Evolutionary conservation across 2,888 invertebrate genomes (phyloP), one percentile per base, ranked within the genome.

Genomic region (Parapristionchus giblindavisi): DNA sequence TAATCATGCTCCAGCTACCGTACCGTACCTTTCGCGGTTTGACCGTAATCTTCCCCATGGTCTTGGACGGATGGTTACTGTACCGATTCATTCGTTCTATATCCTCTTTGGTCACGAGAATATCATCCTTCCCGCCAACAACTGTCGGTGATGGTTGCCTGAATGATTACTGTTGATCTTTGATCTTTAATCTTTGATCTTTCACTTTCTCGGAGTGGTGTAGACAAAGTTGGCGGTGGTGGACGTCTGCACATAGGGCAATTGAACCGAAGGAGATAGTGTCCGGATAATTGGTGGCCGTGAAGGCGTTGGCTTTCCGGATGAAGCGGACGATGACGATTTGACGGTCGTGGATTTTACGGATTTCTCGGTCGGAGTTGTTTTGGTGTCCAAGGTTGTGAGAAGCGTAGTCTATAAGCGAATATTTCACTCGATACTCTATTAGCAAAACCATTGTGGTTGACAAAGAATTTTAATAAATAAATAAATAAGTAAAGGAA

Each of bases 91-190:
- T 52, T n/a, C 52, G 34, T 52, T 38, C 38, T 34, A 38, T 36
- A 5, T 68, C 36, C 14, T 68, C 68, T 21, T 52, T 68, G 51
- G 68, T 68, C n/a, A 68, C 38, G 68, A 38, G 68, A 68, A 68
- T 68, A 36, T 34, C 36, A 21, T 34, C 38, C 14, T 34, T 34
- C 24, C 2, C 38, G 51, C 68, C 68, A 5, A 68, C 36, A 24
- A 68, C 32, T 5, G 51, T 68, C 14, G 68, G 52, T 3, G 68
- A 52, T 11, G 68, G 0, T 5, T 34, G 51, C 52, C 68, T 68
- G 68, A 38, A 8, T 40, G 11, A 2, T 0, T 17, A 8, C 2
- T 5, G 3, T n/a, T 4, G 14, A 29, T 17, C 3, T 58, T 3
- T 58, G 3, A 48, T 48, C 11, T 48, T 48, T 48, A 48, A 14